Evolutionary conservation across 2,797 vertebrate species (phyloP).

Genomic region (Hypotaenidia okinawae): DNA sequence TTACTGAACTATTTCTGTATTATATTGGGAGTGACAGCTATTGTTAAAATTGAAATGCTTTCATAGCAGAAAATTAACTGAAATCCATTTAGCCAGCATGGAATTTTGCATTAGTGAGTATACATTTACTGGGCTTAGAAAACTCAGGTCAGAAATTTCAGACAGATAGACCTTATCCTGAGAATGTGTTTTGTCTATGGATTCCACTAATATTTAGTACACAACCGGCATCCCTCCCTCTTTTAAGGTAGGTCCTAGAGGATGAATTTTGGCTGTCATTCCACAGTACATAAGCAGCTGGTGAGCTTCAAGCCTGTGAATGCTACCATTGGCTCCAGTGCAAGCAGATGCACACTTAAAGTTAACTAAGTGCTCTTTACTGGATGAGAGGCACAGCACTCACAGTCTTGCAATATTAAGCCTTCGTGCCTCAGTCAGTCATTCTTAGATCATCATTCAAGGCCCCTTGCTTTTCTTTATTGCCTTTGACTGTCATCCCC

Average conservation of each 20-base stretch:
- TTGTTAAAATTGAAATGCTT: constrained; percentile 51
- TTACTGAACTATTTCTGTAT: constrained; percentile 46
- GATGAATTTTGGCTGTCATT: neutral
- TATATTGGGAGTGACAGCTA: constrained; percentile 47
- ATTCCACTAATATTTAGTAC: neutral
- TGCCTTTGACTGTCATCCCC: neutral
- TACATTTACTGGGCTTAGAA: neutral
- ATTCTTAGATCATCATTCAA: neutral
- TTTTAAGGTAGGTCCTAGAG: neutral
- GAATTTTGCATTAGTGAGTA: constrained; percentile 25
- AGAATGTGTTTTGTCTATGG: constrained; percentile 26
- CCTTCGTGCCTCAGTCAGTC: neutral
- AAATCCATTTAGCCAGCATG: constrained; percentile 20
- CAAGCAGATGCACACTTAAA: neutral
- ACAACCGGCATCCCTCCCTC: neutral
- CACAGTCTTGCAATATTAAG: neutral
- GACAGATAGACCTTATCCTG: constrained; percentile 30
- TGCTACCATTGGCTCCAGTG: neutral
- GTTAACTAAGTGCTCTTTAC: neutral
- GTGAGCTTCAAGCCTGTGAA: neutral
- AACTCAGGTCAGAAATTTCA: constrained; percentile 35
- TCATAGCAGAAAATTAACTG: constrained; percentile 20
- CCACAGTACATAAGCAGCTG: neutral
- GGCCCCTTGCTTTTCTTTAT: neutral
- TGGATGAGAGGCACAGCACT: neutral